Evolutionary conservation across 1,140 invertebrate species (phyloP).

Genomic region (Grapholita molesta): DNA sequence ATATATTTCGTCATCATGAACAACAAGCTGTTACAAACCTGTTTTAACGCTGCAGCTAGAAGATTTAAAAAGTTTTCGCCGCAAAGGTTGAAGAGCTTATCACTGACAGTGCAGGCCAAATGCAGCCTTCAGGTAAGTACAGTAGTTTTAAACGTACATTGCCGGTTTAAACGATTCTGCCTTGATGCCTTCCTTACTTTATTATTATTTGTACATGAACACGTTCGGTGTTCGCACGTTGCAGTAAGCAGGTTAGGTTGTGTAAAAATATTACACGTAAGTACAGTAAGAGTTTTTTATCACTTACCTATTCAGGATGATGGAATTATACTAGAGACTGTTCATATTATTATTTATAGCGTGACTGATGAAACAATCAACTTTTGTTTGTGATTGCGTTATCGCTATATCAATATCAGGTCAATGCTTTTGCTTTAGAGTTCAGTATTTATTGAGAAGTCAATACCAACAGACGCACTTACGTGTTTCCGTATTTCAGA

Average conservation of each 20-base stretch:
- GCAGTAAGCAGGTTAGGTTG: neutral
- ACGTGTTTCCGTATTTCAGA: conserved; percentile 24
- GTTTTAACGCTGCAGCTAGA: conserved; percentile 36
- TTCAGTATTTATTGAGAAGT: neutral
- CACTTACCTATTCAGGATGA: neutral
- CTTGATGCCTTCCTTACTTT: neutral
- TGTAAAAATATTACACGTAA: neutral
- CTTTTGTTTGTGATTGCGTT: conserved; percentile 62
- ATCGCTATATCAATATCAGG: conserved; percentile 47
- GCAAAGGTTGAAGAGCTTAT: conserved; percentile 24
- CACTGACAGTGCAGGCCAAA: conserved; percentile 34
- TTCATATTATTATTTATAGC: neutral
- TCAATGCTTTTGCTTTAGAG: conserved; percentile 32
- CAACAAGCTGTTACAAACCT: conserved; percentile 37
- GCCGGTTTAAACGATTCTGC: neutral
- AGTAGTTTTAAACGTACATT: conserved; percentile 5
- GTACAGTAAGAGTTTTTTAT: neutral
- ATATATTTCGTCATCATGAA: conserved; percentile 36
- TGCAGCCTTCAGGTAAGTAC: conserved; percentile 46
- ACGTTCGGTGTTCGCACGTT: neutral
- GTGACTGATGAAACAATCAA: conserved; percentile 32
- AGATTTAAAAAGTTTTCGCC: conserved; percentile 30
- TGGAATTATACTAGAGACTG: neutral
- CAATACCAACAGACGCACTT: neutral
- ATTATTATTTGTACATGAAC: neutral